A percentile compares a stretch with the other conserved stretches of the same genome.
Evolutionary conservation across 2,888 invertebrate genomes (phyloP).

Genomic region (Acleris holmiana): DNA sequence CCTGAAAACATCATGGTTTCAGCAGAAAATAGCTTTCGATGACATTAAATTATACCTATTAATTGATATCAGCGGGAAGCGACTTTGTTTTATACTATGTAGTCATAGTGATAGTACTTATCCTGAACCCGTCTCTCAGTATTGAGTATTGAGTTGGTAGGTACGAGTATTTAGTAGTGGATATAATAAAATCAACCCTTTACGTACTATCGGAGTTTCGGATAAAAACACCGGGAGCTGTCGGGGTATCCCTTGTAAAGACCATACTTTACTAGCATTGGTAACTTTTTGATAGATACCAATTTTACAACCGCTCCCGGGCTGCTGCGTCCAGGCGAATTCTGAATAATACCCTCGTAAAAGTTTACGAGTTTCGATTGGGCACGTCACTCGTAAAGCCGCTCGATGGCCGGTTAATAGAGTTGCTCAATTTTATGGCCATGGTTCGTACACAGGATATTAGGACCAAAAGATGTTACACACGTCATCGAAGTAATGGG

Average conservation of each 20-base stretch:
- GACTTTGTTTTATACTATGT: too few species aligned
- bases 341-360: conserved; percentile 35
- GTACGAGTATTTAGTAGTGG: too few species aligned
- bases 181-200: too few species aligned
- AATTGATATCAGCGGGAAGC: too few species aligned
- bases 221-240: too few species aligned
- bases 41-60: too few species aligned
- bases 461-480: neutral
- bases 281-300: conserved; percentile 23
- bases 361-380: conserved; percentile 21
- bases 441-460: neutral
- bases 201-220: too few species aligned
- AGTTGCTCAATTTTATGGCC: conserved; percentile 14
- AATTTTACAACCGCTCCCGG: conserved; percentile 24
- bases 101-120: too few species aligned
- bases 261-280: neutral
- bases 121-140: too few species aligned
- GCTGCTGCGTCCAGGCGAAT: conserved; percentile 22
- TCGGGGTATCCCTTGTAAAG: conserved; percentile 3
- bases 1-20: too few species aligned
- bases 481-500: neutral
- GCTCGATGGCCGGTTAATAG: conserved; percentile 14
- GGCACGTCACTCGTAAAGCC: conserved; percentile 20
- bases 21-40: too few species aligned
- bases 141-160: too few species aligned